Evolutionary conservation across 1,140 invertebrate species (phyloP).

Genomic region (Euwallacea similis): DNA sequence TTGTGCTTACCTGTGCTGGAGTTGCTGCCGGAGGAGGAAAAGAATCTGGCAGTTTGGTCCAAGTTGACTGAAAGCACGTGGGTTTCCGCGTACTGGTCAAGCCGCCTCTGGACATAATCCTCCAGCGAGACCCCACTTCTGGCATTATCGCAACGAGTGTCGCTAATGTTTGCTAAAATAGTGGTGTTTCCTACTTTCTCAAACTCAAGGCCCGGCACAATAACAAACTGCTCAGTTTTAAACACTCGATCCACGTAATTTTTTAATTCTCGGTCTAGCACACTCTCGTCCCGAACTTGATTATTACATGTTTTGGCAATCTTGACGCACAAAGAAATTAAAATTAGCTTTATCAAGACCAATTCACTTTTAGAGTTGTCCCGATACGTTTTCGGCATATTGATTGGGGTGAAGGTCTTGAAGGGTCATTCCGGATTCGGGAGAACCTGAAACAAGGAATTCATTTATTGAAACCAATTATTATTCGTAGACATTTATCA

Average conservation of each 20-base stretch:
- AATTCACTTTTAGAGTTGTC: slow-evolving; percentile 27
- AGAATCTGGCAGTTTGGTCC: slow-evolving; percentile 61
- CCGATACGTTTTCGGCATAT: slow-evolving; percentile 39
- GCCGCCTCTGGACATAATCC: slow-evolving; percentile 47
- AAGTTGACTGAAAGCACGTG: slow-evolving; percentile 60
- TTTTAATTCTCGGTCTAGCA: slow-evolving; percentile 51
- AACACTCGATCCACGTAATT: slow-evolving; percentile 53
- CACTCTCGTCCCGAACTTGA: slow-evolving; percentile 36
- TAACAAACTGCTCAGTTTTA: slow-evolving; percentile 53
- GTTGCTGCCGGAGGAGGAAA: slow-evolving; percentile 40
- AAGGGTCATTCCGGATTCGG: slow-evolving; percentile 36
- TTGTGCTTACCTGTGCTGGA: slow-evolving; percentile 9
- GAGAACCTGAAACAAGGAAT: slow-evolving; percentile 40
- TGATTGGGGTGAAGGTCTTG: slow-evolving; percentile 15
- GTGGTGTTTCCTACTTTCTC: slow-evolving; percentile 42
- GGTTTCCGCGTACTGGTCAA: slow-evolving; percentile 52
- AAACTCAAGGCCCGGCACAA: slow-evolving; percentile 58
- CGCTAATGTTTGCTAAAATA: neutral
- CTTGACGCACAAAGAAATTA: slow-evolving; percentile 33
- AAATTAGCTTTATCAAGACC: slow-evolving; percentile 39
- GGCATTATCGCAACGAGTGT: slow-evolving; percentile 29
- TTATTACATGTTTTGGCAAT: slow-evolving; percentile 34
- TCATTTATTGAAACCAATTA: neutral
- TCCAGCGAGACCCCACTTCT: slow-evolving; percentile 40
- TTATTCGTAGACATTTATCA: neutral